Base-by-base conservation (phyloP, 2,888 invertebrate genomes). In the Drosophila koepferae region DNA sequence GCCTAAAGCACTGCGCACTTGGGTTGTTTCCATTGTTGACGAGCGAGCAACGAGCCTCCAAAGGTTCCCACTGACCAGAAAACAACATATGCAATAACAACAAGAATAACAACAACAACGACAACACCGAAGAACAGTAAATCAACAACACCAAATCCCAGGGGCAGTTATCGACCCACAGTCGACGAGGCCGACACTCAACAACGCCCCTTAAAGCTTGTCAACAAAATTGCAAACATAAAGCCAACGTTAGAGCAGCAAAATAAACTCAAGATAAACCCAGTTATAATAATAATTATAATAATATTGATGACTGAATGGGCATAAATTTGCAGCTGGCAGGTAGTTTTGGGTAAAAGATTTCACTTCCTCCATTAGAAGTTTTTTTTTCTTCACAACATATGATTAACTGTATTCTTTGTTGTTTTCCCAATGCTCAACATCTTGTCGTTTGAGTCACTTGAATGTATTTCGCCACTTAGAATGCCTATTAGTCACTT, bases 11-110 rank as follows among this genome's bases (percentile, higher is more conserved):
- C 43, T 77, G 77, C 69, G 77, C 77, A 77, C 70, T 77, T 77
- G 73, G 74, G 53, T 62, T 69, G 63, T 77, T 77, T 77, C 78
- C 78, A 77, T 70, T 77, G 74, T 64, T 69, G 69, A 36, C 54
- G 46, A 28, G 1, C 23, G n/a, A n/a, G 38, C 55, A 72, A 61
- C 77, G 77, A 69, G 77, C 77, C 77, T 77, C 77, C 77, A 75
- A 75, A 63, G 70, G 75, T 48, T 63, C 40, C 18, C 54, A 67
- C n/a, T 7, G 51, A 20, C 59, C 53, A 23, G 31, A 61, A n/a
- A n/a, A n/a, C n/a, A n/a, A n/a, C n/a, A n/a, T n/a, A n/a, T n/a
- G 3, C 55, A 60, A n/a, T 55, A 60, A 7, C 48, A 44, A 23
- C 23, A 23, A 23, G 20, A 58, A 40, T 16, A 16, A 40, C 60